Base-by-base conservation (phyloP, 2,888 invertebrate species). In the Dyspetes luteomarginatus region DNA sequence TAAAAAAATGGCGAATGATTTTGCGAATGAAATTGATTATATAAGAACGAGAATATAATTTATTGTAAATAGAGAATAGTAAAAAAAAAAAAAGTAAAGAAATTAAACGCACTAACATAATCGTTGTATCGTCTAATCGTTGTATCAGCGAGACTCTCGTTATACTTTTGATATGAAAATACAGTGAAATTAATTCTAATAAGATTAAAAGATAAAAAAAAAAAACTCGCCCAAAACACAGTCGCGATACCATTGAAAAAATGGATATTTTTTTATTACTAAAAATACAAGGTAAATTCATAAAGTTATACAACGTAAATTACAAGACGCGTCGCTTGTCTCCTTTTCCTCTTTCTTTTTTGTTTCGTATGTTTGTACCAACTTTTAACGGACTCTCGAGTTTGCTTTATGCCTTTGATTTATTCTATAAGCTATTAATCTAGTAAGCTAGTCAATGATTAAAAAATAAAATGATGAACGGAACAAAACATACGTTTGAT, bases 231-330 rank as follows among this genome's bases (percentile, higher is more conserved):
- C 9, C 4, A 48, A 36, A 4, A 74, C 64, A 36, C 26, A 36
- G 0, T 64, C 12, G 36, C 17, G 30, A 7, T 81, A 68, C 81
- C 81, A 81, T 81, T 73, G 58, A 58, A 41, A 68, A 68, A 76
- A 72, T 72, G 72, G 73, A 64, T 78, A 26, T n/a, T 81, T 82
- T 83, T 85, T 86, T 86, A 84, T 85, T 86, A 84, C 85, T 83
- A 79, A 86, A 85, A 86, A 84, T 84, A 86, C 83, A 82, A 84
- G 79, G 83, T 84, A 80, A 83, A 84, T 84, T 82, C 75, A 81
- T 83, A 79, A 82, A 82, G 81, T 81, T 62, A 60, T 45, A 75
- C 75, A 81, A 84, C 74, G 76, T 64, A 77, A 78, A 77, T 69
- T 74, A 55, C 74, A 72, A 81, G 75, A 50, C 62, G 77, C 78